Evolutionary conservation across 2,797 vertebrate genomes (phyloP), one percentile per base, ranked within the genome.

Genomic region (Brachyalestes nurse): DNA sequence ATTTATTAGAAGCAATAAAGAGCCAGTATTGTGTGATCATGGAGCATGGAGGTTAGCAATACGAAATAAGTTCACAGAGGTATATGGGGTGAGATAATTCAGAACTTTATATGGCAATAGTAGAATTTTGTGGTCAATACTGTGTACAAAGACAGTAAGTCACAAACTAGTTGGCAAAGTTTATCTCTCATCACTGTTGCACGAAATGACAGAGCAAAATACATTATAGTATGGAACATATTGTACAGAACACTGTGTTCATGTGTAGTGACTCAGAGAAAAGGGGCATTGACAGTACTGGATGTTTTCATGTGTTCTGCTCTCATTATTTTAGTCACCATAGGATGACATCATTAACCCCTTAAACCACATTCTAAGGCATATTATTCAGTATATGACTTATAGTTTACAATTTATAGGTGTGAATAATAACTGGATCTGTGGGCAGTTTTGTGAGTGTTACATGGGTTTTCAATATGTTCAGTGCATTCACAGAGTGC

Each of bases 301-400:
- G 6, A 28, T 51, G 23, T 71, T 23, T 53, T 19, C 70, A 28
- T 51, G 23, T 71, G 49, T 53, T 19, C 70, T 72, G 49, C 55
- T 17, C 69, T 55, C 13, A 53, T 72, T 72, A 72, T 16, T 72
- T 47, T 53, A 53, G 47, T 53, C 14, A 51, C 47, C 45, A 55
- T 55, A 34, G 7, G 69, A 53, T 72, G 47, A 49, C 45, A 28
- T 25, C n/a, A 21, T 69, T 69, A 69, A 45, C 65, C 34, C 62
- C 62, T 64, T 65, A 38, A 65, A 40, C 61, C 28, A 38, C 16
- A 17, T 19, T 34, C 62, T 40, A 19, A 65, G 62, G 62, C 62
- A 6, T 40, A 19, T 65, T 19, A 65, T 65, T 38, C 62, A 65
- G 16, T 5, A 40, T 17, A 7, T 38, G 13, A 13, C 6, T 60